Conservation (phyloP, 2,888 invertebrate genomes). For the Nysson spinosus region DNA sequence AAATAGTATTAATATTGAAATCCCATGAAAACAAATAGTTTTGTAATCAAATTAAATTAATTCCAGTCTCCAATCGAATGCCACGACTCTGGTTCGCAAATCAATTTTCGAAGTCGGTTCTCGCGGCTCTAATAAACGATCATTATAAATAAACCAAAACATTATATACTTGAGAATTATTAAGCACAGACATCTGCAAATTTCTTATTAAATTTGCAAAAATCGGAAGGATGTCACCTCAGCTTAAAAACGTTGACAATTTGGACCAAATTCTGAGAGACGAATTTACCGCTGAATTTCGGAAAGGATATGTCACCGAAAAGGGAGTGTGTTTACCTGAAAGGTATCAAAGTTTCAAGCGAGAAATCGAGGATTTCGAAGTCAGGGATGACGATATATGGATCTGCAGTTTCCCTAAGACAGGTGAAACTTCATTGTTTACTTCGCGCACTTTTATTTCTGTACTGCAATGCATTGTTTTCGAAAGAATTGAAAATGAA, state of each 20-base stretch:
- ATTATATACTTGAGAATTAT: background rate
- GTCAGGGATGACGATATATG: conserved; percentile 79
- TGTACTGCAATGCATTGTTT: background rate
- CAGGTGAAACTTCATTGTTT: too few relatives aligned
- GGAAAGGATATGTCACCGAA: conserved; percentile 68
- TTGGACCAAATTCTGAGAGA: conserved; percentile 60
- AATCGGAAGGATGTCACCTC: conserved; percentile 26
- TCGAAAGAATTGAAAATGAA: background rate
- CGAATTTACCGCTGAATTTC: conserved; percentile 68
- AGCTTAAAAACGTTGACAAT: conserved; percentile 24
- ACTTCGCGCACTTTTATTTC: too few relatives aligned
- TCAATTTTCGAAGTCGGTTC: conserved; percentile 19
- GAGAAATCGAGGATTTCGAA: conserved; percentile 77
- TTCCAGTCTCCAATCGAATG: conserved; percentile 7
- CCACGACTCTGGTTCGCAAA: background rate
- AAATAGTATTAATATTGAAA: too few relatives aligned
- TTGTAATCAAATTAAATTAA: background rate
- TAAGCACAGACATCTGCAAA: background rate
- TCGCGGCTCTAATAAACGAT: conserved; percentile 42
- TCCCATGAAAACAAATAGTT: too few relatives aligned
- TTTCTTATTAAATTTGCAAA: too few relatives aligned
- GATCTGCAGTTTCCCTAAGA: conserved; percentile 80
- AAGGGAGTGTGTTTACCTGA: conserved; percentile 76
- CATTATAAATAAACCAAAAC: conserved; percentile 30
- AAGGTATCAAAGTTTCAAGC: conserved; percentile 73